Conservation (phyloP, 2,797 vertebrate species). For the Molossus molossus region DNA sequence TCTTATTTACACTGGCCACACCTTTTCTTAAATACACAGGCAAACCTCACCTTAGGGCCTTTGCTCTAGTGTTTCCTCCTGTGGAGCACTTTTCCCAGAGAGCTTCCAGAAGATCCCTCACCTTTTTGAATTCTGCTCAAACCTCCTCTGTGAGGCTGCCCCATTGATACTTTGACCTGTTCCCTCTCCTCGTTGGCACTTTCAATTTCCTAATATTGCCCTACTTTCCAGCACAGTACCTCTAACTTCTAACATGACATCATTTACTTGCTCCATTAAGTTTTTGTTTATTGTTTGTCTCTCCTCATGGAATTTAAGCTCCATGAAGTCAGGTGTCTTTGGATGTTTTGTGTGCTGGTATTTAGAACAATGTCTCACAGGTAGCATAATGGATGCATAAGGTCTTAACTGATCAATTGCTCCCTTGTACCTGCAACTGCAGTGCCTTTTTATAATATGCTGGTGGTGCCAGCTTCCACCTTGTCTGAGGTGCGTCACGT, state of each 20-base stretch:
- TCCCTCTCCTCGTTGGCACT: too few relatives aligned
- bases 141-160: not conserved
- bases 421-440: too few relatives aligned
- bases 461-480: not conserved
- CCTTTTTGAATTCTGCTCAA: not conserved
- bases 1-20: too few relatives aligned
- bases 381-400: fast-evolving
- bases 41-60: too few relatives aligned
- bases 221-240: not conserved
- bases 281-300: not conserved
- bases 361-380: not conserved
- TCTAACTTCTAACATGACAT: not conserved
- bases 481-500: not conserved
- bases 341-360: not conserved
- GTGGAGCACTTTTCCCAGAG: not conserved
- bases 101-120: not conserved
- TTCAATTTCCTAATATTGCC: not conserved
- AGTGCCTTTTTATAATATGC: not conserved
- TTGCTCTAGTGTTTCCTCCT: not conserved
- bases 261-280: not conserved
- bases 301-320: not conserved
- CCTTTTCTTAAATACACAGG: not conserved
- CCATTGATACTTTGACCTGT: not conserved
- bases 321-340: not conserved
- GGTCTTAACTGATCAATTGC: not conserved